Percentiles rank a stretch among this genome's conserved stretches.
Evolutionary conservation across 2,888 invertebrate species (phyloP).

Genomic region (Drosophila prostipennis): DNA sequence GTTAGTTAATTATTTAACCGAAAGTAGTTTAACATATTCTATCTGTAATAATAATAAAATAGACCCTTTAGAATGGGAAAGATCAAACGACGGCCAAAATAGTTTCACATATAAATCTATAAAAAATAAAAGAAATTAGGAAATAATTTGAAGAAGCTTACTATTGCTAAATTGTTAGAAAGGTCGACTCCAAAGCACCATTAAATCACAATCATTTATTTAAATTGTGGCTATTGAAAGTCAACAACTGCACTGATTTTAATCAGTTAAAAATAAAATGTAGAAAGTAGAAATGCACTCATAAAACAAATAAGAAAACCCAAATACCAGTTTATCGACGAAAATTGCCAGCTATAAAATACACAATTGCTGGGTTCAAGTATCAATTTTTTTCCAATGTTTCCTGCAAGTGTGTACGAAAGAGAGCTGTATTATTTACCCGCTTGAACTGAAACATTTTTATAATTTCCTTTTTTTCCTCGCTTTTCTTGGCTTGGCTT

Average conservation of each 20-base stretch:
- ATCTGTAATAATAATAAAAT: no score
- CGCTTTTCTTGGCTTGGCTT: slow-evolving; percentile 34
- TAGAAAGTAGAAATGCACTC: neutral
- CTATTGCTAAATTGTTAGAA: no score
- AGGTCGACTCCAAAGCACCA: neutral
- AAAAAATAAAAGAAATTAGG: no score
- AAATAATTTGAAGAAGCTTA: no score
- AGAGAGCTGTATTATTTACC: slow-evolving; percentile 63
- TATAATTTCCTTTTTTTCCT: slow-evolving; percentile 69
- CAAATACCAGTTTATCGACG: neutral
- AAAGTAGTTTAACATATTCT: no score
- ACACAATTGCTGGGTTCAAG: neutral
- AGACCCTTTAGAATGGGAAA: no score
- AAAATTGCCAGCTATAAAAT: neutral
- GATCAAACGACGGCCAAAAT: no score
- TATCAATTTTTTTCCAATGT: slow-evolving; percentile 4
- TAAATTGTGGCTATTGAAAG: neutral
- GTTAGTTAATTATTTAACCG: no score
- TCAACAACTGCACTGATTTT: neutral
- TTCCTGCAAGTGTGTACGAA: slow-evolving; percentile 15
- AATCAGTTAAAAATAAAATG: neutral
- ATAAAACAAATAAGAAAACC: neutral
- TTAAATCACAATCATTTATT: neutral
- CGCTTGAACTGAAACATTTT: slow-evolving; percentile 71
- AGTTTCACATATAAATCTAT: no score